These are phyloP conservation scores for Zoanthus gigantus DNA, from an alignment of 92 coral and sea anemone species.

Conservation along the genomic window DNA sequence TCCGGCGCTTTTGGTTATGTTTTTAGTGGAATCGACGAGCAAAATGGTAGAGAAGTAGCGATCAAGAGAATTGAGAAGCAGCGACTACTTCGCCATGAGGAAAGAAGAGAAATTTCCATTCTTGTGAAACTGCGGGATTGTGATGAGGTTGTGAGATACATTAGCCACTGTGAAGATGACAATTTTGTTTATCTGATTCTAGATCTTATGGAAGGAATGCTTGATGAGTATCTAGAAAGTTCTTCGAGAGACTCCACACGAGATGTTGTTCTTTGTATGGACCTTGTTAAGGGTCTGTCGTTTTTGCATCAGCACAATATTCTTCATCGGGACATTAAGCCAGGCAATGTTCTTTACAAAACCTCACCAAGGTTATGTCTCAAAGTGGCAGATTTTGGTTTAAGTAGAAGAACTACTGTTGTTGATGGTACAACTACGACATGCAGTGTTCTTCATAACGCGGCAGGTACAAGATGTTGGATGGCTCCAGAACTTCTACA, in stretches of 20 bases:
- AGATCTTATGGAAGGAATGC: slow-evolving; percentile 47
- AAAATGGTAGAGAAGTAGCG: slow-evolving; percentile 48
- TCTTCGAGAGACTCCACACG: background rate
- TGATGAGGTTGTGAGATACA: slow-evolving; percentile 40
- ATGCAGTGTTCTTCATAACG: slow-evolving; percentile 30
- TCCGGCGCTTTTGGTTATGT: slow-evolving; percentile 50
- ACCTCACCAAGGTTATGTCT: slow-evolving; percentile 28
- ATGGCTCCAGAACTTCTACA: slow-evolving; percentile 50
- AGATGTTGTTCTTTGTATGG: slow-evolving; percentile 21
- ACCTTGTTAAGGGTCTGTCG: slow-evolving; percentile 39
- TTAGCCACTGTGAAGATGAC: slow-evolving; percentile 36
- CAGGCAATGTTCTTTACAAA: slow-evolving; percentile 46
- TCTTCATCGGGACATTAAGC: slow-evolving; percentile 50
- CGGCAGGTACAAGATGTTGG: slow-evolving; percentile 55
- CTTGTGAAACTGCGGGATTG: slow-evolving; percentile 36
- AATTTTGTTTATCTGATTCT: slow-evolving; percentile 34
- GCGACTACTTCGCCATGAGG: slow-evolving; percentile 37
- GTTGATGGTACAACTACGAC: slow-evolving; percentile 20
- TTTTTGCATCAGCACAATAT: slow-evolving; percentile 43
- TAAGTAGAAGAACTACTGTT: background rate
- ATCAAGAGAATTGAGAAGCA: slow-evolving; percentile 53
- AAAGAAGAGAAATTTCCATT: slow-evolving; percentile 34
- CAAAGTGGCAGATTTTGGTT: slow-evolving; percentile 52
- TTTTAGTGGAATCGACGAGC: slow-evolving; percentile 47
- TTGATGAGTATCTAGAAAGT: slow-evolving; percentile 24